A percentile compares a stretch with the other conserved stretches of the same genome.
These are phyloP conservation scores for Patella pellucida DNA, from an alignment of 2,888 invertebrate species.

Conservation along the genomic window DNA sequence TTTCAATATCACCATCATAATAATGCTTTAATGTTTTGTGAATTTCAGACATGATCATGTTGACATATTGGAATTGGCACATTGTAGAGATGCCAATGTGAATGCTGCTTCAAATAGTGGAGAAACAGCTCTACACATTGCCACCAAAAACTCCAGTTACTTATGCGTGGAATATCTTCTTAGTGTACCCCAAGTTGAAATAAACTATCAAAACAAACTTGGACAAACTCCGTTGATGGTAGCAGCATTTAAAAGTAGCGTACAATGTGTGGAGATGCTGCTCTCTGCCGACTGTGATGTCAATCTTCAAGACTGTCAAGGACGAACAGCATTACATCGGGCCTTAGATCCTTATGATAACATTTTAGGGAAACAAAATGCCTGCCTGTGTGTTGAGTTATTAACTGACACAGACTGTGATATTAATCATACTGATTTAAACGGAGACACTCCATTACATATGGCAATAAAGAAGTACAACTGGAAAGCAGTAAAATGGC, in stretches of 20 bases:
- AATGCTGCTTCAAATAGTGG: background rate
- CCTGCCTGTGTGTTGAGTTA: background rate
- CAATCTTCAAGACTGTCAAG: background rate
- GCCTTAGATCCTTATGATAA: slow-evolving; percentile 1
- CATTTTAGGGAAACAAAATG: background rate
- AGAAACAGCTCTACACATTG: background rate
- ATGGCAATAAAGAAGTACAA: background rate
- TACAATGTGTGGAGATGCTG: background rate
- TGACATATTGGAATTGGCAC: background rate
- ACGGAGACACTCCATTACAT: background rate
- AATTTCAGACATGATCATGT: slow-evolving; percentile 1
- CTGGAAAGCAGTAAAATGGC: background rate
- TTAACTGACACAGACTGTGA: background rate
- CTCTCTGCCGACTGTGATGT: background rate
- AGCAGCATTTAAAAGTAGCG: background rate
- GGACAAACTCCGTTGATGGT: background rate
- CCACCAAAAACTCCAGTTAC: background rate
- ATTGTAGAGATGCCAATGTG: background rate
- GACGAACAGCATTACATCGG: background rate
- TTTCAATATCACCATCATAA: background rate
- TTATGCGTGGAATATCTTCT: background rate
- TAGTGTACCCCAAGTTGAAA: background rate
- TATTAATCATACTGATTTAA: background rate
- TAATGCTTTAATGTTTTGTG: too few relatives aligned
- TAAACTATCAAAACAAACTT: background rate